Percentiles rank a stretch among this genome's conserved stretches.
phyloP scores from a whole-genome alignment of 92 coral and sea anemone species.

The Epizoanthus illoricatus region DNA sequence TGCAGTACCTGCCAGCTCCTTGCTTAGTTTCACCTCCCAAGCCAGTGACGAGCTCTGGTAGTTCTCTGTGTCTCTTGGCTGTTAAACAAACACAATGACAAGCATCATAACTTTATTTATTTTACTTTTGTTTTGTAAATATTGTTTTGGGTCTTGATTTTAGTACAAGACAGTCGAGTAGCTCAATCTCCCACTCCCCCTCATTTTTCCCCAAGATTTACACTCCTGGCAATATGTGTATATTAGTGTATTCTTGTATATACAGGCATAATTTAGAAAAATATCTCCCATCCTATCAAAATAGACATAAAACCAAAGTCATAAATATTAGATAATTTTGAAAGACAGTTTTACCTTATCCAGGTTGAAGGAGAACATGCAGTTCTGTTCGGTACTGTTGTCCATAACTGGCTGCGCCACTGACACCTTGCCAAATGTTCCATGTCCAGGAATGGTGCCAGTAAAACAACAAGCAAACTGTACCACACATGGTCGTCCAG shows the following conservation, averaged over 20 bases:
- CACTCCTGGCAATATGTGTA: neutral
- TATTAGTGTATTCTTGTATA: no score
- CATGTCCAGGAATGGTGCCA: conserved; percentile 60
- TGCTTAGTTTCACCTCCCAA: conserved; percentile 91
- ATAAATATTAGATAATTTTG: neutral
- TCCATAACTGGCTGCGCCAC: conserved; percentile 61
- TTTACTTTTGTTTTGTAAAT: no score
- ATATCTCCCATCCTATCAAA: no score
- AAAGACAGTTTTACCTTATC: conserved; percentile 63
- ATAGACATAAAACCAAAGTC: neutral
- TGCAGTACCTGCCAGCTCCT: conserved; percentile 78
- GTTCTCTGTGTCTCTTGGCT: conserved; percentile 68
- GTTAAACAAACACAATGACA: neutral
- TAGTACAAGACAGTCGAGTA: neutral
- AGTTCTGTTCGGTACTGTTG: conserved; percentile 33
- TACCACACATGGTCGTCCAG: conserved; percentile 86
- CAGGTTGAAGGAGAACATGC: conserved; percentile 75
- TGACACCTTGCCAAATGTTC: conserved; percentile 82
- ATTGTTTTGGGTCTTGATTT: no score
- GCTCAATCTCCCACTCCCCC: neutral
- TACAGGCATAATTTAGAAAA: no score
- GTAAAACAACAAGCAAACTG: conserved; percentile 88
- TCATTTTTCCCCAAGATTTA: no score
- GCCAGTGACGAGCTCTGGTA: conserved; percentile 58
- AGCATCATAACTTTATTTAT: no score